Evolutionary conservation across 2,113 vertebrate species (phyloP).

Genomic region (Myxocyprinus asiaticus): DNA sequence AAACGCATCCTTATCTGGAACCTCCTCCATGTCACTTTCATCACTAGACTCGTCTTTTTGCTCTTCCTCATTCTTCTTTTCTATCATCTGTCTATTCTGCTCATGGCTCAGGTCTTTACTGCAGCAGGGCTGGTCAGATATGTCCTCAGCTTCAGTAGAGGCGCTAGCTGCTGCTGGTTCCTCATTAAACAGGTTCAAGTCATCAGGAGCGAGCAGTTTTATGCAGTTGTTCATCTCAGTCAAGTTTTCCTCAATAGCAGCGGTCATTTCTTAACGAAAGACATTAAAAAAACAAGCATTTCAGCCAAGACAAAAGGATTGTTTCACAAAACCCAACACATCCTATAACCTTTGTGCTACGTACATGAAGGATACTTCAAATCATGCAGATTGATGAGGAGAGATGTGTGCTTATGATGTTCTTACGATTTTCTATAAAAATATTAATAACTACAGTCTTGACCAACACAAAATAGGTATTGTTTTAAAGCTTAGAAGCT

Average conservation of each 20-base stretch:
- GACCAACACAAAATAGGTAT: too few relatives aligned
- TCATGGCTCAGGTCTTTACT: slow-evolving; percentile 76
- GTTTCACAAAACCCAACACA: too few relatives aligned
- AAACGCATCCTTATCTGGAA: slow-evolving; percentile 67
- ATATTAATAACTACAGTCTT: too few relatives aligned
- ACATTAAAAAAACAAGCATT: background rate
- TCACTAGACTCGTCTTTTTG: slow-evolving; percentile 40
- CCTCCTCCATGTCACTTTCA: slow-evolving; percentile 45
- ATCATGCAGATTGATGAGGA: too few relatives aligned
- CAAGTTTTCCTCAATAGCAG: slow-evolving; percentile 78
- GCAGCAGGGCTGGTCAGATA: slow-evolving; percentile 81
- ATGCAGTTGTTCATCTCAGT: slow-evolving; percentile 89
- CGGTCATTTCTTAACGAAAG: slow-evolving; percentile 73
- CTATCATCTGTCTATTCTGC: background rate
- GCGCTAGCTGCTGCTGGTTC: background rate
- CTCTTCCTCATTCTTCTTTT: background rate
- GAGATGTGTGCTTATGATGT: too few relatives aligned
- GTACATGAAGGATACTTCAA: too few relatives aligned
- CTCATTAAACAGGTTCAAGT: slow-evolving; percentile 54
- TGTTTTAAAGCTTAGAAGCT: too few relatives aligned
- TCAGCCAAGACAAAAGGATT: background rate
- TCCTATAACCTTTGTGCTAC: too few relatives aligned
- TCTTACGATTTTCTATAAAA: too few relatives aligned
- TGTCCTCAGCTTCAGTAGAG: background rate
- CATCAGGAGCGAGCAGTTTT: slow-evolving; percentile 79